Conservation (phyloP, 2,888 invertebrate genomes). For the Pimpla rufipes region DNA sequence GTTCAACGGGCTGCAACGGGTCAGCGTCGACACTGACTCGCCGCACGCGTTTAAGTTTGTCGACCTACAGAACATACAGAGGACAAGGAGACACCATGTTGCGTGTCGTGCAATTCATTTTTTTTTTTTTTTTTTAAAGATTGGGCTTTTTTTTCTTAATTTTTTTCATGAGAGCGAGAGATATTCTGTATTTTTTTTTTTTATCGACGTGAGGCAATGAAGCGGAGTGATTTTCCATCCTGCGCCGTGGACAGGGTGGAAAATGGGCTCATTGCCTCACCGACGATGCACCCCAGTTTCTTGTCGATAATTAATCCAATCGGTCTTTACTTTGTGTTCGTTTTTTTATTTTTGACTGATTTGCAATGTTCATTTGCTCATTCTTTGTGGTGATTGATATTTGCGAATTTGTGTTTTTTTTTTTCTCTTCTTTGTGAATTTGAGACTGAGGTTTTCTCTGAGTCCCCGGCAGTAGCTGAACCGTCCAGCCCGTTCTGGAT, state of each 20-base stretch:
- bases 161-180: constrained; percentile 22
- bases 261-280: constrained; percentile 65
- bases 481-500: constrained; percentile 86
- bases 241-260: constrained; percentile 1
- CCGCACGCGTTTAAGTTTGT: constrained; percentile 85
- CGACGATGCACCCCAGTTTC: constrained; percentile 66
- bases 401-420: constrained; percentile 6
- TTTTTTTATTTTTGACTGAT: constrained; percentile 5
- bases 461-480: constrained; percentile 81
- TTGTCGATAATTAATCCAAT: constrained; percentile 51
- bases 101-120: constrained; percentile 75
- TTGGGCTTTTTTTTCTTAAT: constrained; percentile 34
- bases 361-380: not conserved
- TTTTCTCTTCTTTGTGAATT: constrained; percentile 19
- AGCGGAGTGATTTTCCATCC: constrained; percentile 23
- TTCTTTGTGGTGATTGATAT: not conserved
- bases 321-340: not conserved
- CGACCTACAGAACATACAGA: constrained; percentile 85
- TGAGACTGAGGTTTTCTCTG: constrained; percentile 63
- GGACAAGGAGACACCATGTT: constrained; percentile 83
- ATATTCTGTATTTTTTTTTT: constrained; percentile 51
- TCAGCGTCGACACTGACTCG: constrained; percentile 86
- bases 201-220: constrained; percentile 38
- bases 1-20: constrained; percentile 86
- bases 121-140: constrained; percentile 62